Evolutionary conservation across 2,797 vertebrate genomes (phyloP), one percentile per base, ranked within the genome.

Genomic region (Galagoides demidoff): DNA sequence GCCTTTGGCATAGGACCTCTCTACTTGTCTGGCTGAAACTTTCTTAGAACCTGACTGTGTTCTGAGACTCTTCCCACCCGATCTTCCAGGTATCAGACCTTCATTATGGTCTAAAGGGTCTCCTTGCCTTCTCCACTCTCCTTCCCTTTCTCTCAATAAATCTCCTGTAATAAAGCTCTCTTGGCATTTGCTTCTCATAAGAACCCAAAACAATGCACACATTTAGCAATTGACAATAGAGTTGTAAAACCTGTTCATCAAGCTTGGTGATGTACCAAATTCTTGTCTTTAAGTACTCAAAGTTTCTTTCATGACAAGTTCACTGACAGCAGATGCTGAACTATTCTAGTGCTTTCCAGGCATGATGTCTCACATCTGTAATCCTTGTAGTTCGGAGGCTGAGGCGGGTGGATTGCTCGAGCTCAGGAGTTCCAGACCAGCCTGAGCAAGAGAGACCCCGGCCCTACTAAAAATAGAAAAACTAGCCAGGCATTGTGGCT

Each of bases 261-360:
- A 91, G 68, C 31, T 66, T 89, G 85, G 25, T 89, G 14, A 92
- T n/a, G 31, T 61, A 25, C 45, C 25, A 84, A 49, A 31, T 22
- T 49, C 63, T 6, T 68, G 23, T 39, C 37, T 13, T 3, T 55
- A 52, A 10, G n/a, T 29, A 34, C 20, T 59, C 37, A 39, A 27
- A 92, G 11, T 90, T 93, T 45, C 63, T 84, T 89, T 43, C 29
- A 55, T 25, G 81, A 70, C 79, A 92, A 73, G 45, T 55, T 84
- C 61, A 57, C 66, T 57, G 59, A 85, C 90, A 59, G 29, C 37
- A 89, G 64, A 66, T 7, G 52, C 7, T 76, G n/a, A 95, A 88
- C 71, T 76, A 86, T 39, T 93, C 55, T 73, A 84, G 49, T 84
- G 49, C 61, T 68, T 52, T 52, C 49, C 49, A 52, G 49, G 49